These are phyloP conservation scores for Scytalopus superciliaris DNA, from an alignment of 2,113 vertebrate species.

Conservation along the genomic window DNA sequence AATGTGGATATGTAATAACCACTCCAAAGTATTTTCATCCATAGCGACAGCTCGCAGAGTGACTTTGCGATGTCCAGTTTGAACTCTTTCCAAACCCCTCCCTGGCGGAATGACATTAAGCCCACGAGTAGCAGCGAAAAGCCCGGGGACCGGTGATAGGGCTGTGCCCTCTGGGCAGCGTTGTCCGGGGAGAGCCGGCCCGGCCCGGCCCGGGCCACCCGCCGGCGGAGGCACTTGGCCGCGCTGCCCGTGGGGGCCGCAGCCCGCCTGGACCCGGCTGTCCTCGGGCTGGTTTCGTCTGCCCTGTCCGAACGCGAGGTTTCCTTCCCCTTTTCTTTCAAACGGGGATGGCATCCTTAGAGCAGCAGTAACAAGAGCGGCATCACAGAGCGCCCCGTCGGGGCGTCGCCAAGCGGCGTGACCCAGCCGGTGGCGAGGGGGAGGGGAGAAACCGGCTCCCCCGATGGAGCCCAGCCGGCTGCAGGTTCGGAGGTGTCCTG, in stretches of 20 bases:
- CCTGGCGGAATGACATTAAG: not conserved
- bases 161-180: accelerated
- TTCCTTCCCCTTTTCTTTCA: not conserved
- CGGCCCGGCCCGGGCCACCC: not conserved
- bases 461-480: not conserved
- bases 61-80: not conserved
- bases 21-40: not conserved
- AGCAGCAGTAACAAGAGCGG: not conserved
- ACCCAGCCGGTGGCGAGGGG: not conserved
- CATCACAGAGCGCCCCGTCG: not conserved
- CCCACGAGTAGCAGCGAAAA: not conserved
- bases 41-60: not conserved
- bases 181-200: no score
- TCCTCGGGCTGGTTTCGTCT: not conserved
- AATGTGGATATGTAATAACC: slow-evolving; percentile 7
- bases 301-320: not conserved
- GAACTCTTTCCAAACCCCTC: not conserved
- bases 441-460: not conserved
- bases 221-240: not conserved
- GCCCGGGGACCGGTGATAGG: not conserved
- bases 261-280: not conserved
- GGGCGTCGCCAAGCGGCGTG: not conserved
- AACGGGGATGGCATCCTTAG: not conserved
- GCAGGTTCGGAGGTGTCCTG: not conserved
- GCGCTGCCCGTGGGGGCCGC: not conserved